phyloP scores from a whole-genome alignment of 2,797 vertebrate species.

The Enteromius paludinosus region DNA sequence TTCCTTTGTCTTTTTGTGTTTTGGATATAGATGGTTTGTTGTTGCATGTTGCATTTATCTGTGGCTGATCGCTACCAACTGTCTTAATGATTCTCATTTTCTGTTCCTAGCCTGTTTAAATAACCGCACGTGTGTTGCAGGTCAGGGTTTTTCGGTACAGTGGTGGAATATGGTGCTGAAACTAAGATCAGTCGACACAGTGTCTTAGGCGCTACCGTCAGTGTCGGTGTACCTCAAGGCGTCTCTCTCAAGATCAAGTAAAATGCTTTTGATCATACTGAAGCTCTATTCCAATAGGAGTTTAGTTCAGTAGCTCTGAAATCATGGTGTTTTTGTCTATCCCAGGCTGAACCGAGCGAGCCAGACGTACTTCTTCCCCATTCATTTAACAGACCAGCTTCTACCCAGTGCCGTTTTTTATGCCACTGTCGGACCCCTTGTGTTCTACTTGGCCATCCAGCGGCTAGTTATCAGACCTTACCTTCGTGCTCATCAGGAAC shows the following conservation, averaged over 20 bases:
- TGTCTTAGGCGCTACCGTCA: conserved; percentile 91
- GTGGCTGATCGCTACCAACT: neutral
- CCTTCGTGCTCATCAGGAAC: conserved; percentile 91
- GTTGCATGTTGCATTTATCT: neutral
- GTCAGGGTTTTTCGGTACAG: conserved; percentile 94
- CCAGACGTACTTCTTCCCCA: conserved; percentile 98
- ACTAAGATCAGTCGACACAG: conserved; percentile 98
- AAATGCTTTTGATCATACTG: conserved; percentile 60
- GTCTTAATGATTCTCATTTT: neutral
- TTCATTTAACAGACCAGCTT: conserved; percentile 96
- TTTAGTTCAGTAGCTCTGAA: neutral
- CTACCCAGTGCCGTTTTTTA: conserved; percentile 97
- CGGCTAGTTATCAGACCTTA: conserved; percentile 94
- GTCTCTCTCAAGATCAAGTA: conserved; percentile 98
- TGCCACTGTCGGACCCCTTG: conserved; percentile 93
- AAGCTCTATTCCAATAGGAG: neutral
- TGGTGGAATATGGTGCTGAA: conserved; percentile 96
- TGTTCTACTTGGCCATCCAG: conserved; percentile 93
- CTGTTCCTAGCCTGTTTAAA: neutral
- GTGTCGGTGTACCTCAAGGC: conserved; percentile 94
- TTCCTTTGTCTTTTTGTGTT: neutral
- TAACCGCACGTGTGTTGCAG: conserved; percentile 70
- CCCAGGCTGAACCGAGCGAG: conserved; percentile 94
- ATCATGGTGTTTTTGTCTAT: neutral
- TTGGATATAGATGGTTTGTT: neutral